phyloP scores from a whole-genome alignment of 1,140 invertebrate species.

The Drosophila fuyamai region DNA sequence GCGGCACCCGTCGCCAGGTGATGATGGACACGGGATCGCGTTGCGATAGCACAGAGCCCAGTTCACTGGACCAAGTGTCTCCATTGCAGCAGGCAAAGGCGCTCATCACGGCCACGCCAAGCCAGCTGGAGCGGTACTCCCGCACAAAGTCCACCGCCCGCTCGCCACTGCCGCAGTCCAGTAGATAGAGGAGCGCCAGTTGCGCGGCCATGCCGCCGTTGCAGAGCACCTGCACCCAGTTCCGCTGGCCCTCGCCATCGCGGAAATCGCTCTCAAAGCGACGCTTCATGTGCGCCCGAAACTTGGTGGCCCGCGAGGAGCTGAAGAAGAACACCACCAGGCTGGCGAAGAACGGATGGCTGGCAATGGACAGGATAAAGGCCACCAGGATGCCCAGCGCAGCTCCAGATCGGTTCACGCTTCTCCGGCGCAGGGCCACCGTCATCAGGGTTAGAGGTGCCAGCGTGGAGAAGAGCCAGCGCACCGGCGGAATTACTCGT shows the following conservation, averaged over 20 bases:
- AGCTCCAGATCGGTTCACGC: constrained; percentile 89
- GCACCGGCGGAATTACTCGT: constrained; percentile 88
- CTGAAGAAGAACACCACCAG: constrained; percentile 92
- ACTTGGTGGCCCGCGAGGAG: constrained; percentile 94
- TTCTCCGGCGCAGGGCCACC: constrained; percentile 89
- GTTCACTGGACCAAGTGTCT: constrained; percentile 96
- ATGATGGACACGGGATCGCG: constrained; percentile 92
- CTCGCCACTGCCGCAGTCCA: constrained; percentile 93
- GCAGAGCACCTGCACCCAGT: constrained; percentile 96
- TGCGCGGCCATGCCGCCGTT: constrained; percentile 94
- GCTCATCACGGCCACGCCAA: constrained; percentile 92
- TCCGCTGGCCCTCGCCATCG: constrained; percentile 91
- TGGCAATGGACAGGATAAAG: constrained; percentile 92
- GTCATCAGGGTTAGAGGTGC: constrained; percentile 88
- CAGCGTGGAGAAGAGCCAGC: constrained; percentile 90
- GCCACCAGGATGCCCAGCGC: constrained; percentile 90
- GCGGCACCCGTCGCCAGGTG: constrained; percentile 90
- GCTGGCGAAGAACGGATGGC: constrained; percentile 90
- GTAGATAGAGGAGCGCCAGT: constrained; percentile 91
- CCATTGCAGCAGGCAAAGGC: constrained; percentile 93
- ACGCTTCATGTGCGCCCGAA: constrained; percentile 88
- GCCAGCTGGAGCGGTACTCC: constrained; percentile 92
- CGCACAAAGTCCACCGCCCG: constrained; percentile 91
- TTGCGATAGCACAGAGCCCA: constrained; percentile 91
- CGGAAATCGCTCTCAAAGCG: constrained; percentile 92